phyloP scores from a whole-genome alignment of 30 jellyfish, hydroid and myxozoan genomes.

The Calvadosia cruxmelitensis region DNA sequence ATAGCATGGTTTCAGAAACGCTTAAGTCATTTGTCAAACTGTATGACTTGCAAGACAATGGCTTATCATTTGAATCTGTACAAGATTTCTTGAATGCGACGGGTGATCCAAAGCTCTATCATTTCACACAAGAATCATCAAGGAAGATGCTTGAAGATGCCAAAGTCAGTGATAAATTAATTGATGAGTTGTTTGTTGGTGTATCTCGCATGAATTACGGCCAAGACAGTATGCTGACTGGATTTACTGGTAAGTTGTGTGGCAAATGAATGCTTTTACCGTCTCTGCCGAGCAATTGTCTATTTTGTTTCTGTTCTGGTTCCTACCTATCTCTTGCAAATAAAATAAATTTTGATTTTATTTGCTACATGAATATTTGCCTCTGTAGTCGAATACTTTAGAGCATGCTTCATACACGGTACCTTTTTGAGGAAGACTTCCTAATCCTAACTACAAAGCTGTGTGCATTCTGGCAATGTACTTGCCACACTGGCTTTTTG shows the following conservation, averaged over 20 bases:
- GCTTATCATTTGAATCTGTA: slow-evolving; percentile 43
- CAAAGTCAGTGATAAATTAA: slow-evolving; percentile 29
- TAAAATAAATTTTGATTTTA: not conserved
- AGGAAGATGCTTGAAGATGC: slow-evolving; percentile 18
- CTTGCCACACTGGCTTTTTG: no score
- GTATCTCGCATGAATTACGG: slow-evolving; percentile 70
- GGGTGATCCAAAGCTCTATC: slow-evolving; percentile 44
- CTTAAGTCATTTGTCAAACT: slow-evolving; percentile 29
- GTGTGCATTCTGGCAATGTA: no score
- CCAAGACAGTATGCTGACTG: slow-evolving; percentile 60
- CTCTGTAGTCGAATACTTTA: not conserved
- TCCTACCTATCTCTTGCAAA: no score
- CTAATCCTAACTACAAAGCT: no score
- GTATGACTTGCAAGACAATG: slow-evolving; percentile 59
- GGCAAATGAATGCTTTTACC: no score
- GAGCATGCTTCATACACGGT: not conserved
- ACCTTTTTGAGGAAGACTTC: not conserved
- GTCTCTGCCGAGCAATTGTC: no score
- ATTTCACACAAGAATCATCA: slow-evolving; percentile 29
- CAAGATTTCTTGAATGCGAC: slow-evolving; percentile 30
- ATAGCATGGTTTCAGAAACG: slow-evolving; percentile 17
- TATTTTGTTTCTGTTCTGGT: no score
- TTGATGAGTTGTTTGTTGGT: slow-evolving; percentile 65
- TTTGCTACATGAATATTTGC: not conserved
- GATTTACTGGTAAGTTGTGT: slow-evolving; percentile 49